phyloP scores from a whole-genome alignment of 2,797 vertebrate genomes.

The Melanotaenia trifasciata region DNA sequence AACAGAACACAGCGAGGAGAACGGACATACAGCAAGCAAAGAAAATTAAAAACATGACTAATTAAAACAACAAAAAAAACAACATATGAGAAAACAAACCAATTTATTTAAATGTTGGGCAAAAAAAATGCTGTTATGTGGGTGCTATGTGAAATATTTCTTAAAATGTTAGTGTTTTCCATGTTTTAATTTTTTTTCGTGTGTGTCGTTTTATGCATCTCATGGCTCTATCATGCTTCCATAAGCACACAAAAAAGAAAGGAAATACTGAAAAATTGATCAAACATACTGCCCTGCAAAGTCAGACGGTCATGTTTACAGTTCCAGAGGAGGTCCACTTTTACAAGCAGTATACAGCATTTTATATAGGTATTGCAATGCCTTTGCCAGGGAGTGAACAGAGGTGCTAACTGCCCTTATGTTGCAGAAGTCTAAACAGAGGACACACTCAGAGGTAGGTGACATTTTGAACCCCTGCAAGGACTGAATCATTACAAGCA shows the following conservation, averaged over 20 bases:
- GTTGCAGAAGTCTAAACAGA: conserved; percentile 41
- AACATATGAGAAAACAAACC: background rate
- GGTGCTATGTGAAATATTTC: too few species aligned
- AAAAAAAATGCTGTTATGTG: background rate
- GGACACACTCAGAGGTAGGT: conserved; percentile 70
- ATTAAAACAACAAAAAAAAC: background rate
- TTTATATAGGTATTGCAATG: background rate
- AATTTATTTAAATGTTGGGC: background rate
- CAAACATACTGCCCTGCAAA: background rate
- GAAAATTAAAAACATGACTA: background rate
- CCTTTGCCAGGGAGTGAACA: background rate
- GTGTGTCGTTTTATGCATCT: background rate
- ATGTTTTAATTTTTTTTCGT: background rate
- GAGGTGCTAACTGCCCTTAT: conserved; percentile 2
- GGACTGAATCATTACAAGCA: conserved; percentile 82
- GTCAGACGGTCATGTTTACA: conserved; percentile 9
- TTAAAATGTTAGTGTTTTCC: too few species aligned
- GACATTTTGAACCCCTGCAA: conserved; percentile 80
- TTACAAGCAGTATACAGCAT: conserved; percentile 5
- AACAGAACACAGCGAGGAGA: background rate
- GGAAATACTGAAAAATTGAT: conserved; percentile 5
- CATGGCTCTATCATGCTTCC: background rate
- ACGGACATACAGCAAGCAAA: background rate
- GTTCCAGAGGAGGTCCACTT: conserved; percentile 2
- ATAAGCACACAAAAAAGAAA: conserved; percentile 7